phyloP scores from a whole-genome alignment of 1,140 invertebrate genomes.

The Ceratoteleas bidentatus region DNA sequence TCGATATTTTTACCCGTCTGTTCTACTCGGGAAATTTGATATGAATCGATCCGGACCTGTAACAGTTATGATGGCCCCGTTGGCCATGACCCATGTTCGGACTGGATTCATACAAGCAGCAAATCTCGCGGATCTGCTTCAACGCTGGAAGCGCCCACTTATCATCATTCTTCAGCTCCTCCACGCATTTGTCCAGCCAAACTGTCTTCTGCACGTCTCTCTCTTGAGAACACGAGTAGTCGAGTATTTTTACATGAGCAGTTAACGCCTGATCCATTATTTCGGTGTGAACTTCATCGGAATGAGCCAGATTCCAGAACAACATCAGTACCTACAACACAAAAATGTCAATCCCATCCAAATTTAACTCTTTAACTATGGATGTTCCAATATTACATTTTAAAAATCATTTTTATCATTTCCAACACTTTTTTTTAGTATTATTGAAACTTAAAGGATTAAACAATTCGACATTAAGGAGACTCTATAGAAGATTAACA shows the following conservation, averaged over 20 bases:
- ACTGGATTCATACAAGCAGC: conserved; percentile 94
- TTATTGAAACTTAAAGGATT: neutral
- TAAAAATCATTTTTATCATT: too few species aligned
- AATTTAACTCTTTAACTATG: too few species aligned
- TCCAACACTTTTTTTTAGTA: neutral
- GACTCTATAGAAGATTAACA: too few species aligned
- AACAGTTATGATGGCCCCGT: conserved; percentile 84
- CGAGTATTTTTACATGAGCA: conserved; percentile 98
- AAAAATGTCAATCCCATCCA: neutral
- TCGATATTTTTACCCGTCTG: too few species aligned
- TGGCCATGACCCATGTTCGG: conserved; percentile 85
- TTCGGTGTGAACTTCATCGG: conserved; percentile 97
- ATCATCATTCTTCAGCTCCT: conserved; percentile 94
- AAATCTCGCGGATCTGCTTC: conserved; percentile 98
- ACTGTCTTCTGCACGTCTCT: conserved; percentile 97
- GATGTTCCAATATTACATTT: too few species aligned
- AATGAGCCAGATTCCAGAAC: conserved; percentile 98
- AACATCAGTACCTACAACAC: conserved; percentile 89
- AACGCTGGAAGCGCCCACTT: conserved; percentile 96
- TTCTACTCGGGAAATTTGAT: too few species aligned
- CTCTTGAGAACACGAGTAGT: conserved; percentile 98
- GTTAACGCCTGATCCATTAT: conserved; percentile 98
- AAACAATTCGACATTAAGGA: neutral
- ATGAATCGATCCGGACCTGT: too few species aligned
- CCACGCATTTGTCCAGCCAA: conserved; percentile 97